Base-by-base conservation (phyloP, 2,888 invertebrate species). In the Melieria omissa region DNA sequence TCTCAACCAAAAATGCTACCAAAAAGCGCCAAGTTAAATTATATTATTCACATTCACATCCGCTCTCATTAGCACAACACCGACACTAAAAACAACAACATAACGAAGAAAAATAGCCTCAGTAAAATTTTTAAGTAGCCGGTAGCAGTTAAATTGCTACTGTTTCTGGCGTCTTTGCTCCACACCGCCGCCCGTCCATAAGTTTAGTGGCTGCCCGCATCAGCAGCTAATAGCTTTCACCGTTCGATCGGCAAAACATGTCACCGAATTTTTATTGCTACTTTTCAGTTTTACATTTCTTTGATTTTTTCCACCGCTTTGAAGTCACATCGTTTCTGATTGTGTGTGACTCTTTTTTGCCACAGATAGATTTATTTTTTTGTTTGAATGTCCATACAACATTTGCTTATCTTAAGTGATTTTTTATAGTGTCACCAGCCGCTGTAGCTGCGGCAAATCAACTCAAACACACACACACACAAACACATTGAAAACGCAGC, bases 361-460 rank as follows among this genome's bases (percentile, higher is more conserved):
- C 46, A n/a, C 49, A 42, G 41, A 41, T 12, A 52, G 44, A 61
- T 49, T 60, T 58, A 60, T 67, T 46, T 47, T 49, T 61, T 44
- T 47, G 29, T 58, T 47, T 52, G 16, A 60, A 67, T 58, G 64
- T 74, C 44, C 66, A 58, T 71, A 61, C 73, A 74, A 74, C 77
- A 77, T 77, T 75, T 65, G 71, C 72, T 78, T 78, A 78, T 78
- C 78, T 78, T 74, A 76, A 78, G 76, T 78, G 77, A 76, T 76
- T 75, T 77, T 78, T 78, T 77, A 76, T 76, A 73, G 78, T 74
- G 73, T 76, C 75, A 77, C 65, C 68, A 70, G 70, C 66, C 70
- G 68, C 14, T 4, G 5, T 10, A 61, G 16, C 42, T 41, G 6
- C 61, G 44, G 44, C 44, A 42, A 44, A 16, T 46, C 57, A 57